These are phyloP conservation scores for Chionodraco myersi DNA, from an alignment of 2,113 vertebrate species.

Conservation along the genomic window DNA sequence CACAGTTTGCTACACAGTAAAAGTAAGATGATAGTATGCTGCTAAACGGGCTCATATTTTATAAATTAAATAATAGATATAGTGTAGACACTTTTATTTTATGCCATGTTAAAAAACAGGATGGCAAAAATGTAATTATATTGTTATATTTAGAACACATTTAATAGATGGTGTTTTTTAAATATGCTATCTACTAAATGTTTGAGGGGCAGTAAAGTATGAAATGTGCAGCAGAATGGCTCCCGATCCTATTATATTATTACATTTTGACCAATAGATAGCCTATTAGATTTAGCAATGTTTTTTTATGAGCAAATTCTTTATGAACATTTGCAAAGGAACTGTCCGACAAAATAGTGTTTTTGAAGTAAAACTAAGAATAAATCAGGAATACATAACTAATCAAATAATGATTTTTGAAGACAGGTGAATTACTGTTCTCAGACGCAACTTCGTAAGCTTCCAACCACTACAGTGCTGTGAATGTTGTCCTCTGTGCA, in stretches of 20 bases:
- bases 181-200: not conserved
- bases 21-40: not conserved
- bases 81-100: not conserved
- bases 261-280: not conserved
- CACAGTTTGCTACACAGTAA: not conserved
- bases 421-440: not conserved
- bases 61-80: not conserved
- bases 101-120: not conserved
- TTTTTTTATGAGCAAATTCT: not conserved
- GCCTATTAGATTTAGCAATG: not conserved
- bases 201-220: not conserved
- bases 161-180: too few relatives aligned
- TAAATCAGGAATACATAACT: not conserved
- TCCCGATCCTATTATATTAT: not conserved
- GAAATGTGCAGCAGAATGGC: not conserved
- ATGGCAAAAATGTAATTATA: not conserved
- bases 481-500: too few relatives aligned
- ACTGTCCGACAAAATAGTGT: not conserved
- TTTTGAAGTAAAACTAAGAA: not conserved
- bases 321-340: not conserved
- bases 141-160: not conserved
- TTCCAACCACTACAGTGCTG: too few relatives aligned
- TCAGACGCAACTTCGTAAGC: not conserved
- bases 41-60: not conserved
- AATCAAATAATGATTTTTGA: too few relatives aligned